phyloP scores from a whole-genome alignment of 1,140 invertebrate genomes.

The Drosophila sp. region DNA sequence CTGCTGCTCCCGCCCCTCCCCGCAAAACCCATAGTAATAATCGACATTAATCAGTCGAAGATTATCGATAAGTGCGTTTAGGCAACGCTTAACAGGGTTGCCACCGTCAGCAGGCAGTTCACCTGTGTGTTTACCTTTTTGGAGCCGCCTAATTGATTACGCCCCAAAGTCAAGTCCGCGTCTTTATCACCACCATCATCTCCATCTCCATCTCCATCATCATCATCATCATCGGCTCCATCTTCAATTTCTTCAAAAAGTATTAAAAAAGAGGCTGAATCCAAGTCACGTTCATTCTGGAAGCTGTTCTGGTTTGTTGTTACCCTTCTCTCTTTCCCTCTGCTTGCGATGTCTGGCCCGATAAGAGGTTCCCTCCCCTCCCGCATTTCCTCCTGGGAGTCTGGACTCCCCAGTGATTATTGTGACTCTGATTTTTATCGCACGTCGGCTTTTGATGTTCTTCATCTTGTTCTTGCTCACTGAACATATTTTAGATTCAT shows the following conservation, averaged over 20 bases:
- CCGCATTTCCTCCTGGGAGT: background rate
- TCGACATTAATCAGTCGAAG: slow-evolving; percentile 76
- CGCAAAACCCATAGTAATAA: slow-evolving; percentile 57
- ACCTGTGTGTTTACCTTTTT: slow-evolving; percentile 67
- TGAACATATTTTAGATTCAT: slow-evolving; percentile 38
- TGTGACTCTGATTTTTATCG: slow-evolving; percentile 68
- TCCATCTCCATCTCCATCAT: too few relatives aligned
- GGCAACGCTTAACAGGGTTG: slow-evolving; percentile 28
- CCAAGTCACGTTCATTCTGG: slow-evolving; percentile 23
- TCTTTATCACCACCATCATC: slow-evolving; percentile 42
- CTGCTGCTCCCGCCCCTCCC: background rate
- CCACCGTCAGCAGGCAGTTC: slow-evolving; percentile 53
- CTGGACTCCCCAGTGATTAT: slow-evolving; percentile 53
- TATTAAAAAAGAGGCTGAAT: background rate
- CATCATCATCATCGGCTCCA: slow-evolving; percentile 3
- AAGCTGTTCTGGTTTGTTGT: slow-evolving; percentile 15
- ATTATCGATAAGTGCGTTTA: slow-evolving; percentile 75
- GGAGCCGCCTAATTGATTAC: slow-evolving; percentile 72
- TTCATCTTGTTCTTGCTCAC: slow-evolving; percentile 30
- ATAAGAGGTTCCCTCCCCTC: slow-evolving; percentile 12
- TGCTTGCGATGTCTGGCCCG: slow-evolving; percentile 22
- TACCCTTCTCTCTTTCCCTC: slow-evolving; percentile 22
- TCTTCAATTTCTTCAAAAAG: slow-evolving; percentile 9
- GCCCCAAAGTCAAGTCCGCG: slow-evolving; percentile 46
- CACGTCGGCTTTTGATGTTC: slow-evolving; percentile 59